phyloP scores from a whole-genome alignment of 2,113 vertebrate species.

The Cebidichthys violaceus region DNA sequence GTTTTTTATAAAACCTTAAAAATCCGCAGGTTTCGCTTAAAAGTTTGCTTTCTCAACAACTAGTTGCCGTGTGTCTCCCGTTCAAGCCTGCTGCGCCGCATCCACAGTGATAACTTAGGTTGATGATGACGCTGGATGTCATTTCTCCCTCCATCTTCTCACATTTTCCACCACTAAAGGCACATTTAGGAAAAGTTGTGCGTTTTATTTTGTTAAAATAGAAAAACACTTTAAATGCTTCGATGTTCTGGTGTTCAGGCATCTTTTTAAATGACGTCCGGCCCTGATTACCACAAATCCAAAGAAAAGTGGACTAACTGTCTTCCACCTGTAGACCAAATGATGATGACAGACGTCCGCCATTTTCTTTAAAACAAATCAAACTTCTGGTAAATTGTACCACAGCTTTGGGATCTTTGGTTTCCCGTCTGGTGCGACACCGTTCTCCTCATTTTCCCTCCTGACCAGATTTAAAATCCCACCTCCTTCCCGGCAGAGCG shows the following conservation, averaged over 20 bases:
- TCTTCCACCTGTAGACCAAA: background rate
- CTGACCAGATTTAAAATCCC: background rate
- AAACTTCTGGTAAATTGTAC: background rate
- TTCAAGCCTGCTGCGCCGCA: constrained; percentile 12
- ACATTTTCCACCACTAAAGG: constrained; percentile 34
- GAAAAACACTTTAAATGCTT: no score
- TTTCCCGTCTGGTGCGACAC: background rate
- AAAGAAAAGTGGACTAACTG: no score
- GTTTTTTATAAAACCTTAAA: background rate
- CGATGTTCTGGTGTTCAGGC: no score
- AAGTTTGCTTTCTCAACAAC: constrained; percentile 23
- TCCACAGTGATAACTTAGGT: constrained; percentile 49
- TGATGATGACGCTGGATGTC: constrained; percentile 49
- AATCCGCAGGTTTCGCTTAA: no score
- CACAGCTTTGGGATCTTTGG: background rate
- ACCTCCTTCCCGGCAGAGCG: constrained; percentile 32
- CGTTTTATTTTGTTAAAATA: no score
- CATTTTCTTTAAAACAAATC: constrained; percentile 6
- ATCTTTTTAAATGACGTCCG: no score
- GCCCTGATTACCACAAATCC: no score
- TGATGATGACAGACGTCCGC: no score
- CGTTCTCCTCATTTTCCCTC: background rate
- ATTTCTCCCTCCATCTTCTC: constrained; percentile 44
- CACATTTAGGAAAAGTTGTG: no score
- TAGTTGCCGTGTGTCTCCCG: background rate